Base-by-base conservation (phyloP, 2,888 invertebrate genomes). In the Tetragnatha montana region DNA sequence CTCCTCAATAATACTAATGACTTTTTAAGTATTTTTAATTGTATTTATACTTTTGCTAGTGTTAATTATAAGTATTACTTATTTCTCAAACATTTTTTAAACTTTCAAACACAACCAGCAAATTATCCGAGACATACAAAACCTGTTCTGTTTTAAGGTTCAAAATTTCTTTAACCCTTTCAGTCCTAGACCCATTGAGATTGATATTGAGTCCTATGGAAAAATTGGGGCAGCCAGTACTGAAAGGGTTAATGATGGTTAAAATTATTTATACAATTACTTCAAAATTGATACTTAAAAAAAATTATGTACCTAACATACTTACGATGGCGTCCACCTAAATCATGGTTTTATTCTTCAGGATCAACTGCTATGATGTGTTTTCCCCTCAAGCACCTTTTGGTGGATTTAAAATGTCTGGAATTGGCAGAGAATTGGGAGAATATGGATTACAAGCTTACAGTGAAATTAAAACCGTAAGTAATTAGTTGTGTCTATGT, bases 321-420 rank as follows among this genome's bases (percentile, higher is more conserved):
- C 35, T 35, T n/a, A n/a, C n/a, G n/a, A n/a, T n/a, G n/a, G n/a
- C n/a, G n/a, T n/a, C n/a, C n/a, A n/a, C n/a, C n/a, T n/a, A n/a
- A n/a, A n/a, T n/a, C n/a, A n/a, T n/a, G n/a, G n/a, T n/a, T 22
- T 49, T 22, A 14, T 22, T 21, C 84, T 60, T 47, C 19, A 91
- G 90, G 88, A 91, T 91, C 22, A 91, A 91, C 12, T 91, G 91
- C 17, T 91, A 91, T 82, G 91, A 91, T 79, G 91, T 87, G 12
- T 89, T 97, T 92, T 95, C 95, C 21, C 95, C 96, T 68, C 97
- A 97, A 93, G 95, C 96, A 47, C 99, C 99, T 0, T 99, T 99
- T 94, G 99, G 99, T 81, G 99, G 99, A 0, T 99, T 95, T 95
- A 99, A 99, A 94, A 96, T 97, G 95, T 98, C 98, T 0, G 99